These are phyloP conservation scores for Lasaia peninsularis DNA, from an alignment of 1,140 invertebrate species.

Conservation along the genomic window DNA sequence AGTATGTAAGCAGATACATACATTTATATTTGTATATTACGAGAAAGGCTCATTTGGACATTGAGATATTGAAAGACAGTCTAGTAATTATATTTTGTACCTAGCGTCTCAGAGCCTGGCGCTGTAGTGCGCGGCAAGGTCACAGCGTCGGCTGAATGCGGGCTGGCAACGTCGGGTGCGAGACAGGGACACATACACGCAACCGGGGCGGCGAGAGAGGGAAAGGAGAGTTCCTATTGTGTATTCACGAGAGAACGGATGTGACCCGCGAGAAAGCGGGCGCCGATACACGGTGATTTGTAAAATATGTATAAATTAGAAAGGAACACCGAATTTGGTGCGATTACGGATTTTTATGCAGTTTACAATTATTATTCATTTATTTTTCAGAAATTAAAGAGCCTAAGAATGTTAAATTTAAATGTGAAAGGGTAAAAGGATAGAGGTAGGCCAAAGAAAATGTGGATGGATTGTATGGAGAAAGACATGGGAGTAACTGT, in stretches of 20 bases:
- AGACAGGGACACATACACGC: slow-evolving; percentile 31
- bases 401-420: no score
- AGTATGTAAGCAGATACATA: no score
- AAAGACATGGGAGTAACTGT: no score
- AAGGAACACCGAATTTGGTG: slow-evolving; percentile 20
- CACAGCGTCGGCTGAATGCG: slow-evolving; percentile 36
- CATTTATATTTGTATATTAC: no score
- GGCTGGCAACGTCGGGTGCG: slow-evolving; percentile 52
- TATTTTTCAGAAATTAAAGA: no score
- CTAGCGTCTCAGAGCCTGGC: slow-evolving; percentile 28
- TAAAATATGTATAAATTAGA: slow-evolving; percentile 30
- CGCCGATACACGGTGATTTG: slow-evolving; percentile 49
- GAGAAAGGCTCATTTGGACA: no score
- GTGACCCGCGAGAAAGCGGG: slow-evolving; percentile 65
- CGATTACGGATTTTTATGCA: background rate
- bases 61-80: slow-evolving; percentile 34
- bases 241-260: slow-evolving; percentile 67
- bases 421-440: no score
- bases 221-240: slow-evolving; percentile 52
- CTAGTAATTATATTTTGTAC: slow-evolving; percentile 47
- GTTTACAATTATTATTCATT: no score
- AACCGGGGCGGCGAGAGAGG: slow-evolving; percentile 28
- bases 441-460: no score
- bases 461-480: no score
- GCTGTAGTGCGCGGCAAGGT: slow-evolving; percentile 51